Conservation (phyloP, 2,888 invertebrate species). For the Caradrina clavipalpis region DNA sequence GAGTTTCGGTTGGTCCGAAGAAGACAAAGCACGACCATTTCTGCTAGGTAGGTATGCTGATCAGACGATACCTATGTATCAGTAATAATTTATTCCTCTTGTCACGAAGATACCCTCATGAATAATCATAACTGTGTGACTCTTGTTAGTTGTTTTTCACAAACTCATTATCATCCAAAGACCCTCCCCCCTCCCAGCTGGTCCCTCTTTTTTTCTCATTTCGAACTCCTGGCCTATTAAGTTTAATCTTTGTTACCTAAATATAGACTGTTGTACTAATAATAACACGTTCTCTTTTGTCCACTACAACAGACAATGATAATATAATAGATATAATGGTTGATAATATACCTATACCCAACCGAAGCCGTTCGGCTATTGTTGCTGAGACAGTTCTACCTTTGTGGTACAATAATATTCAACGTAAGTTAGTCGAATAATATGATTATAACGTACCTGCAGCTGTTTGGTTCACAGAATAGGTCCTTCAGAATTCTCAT, state of each 20-base stretch:
- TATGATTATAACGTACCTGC: not conserved
- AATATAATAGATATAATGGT: conserved; percentile 31
- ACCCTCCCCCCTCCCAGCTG: too few relatives aligned
- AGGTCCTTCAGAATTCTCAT: not conserved
- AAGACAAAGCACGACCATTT: not conserved
- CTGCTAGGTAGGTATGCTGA: not conserved
- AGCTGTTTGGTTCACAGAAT: not conserved
- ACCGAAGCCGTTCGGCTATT: conserved; percentile 26
- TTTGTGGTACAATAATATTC: conserved; percentile 8
- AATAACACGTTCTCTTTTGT: conserved; percentile 16
- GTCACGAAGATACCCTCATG: not conserved
- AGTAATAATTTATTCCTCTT: not conserved
- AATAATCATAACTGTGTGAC: not conserved
- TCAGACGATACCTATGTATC: not conserved
- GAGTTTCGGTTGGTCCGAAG: too few relatives aligned
- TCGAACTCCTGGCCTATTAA: not conserved
- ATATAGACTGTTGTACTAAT: conserved; percentile 26
- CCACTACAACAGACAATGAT: conserved; percentile 27
- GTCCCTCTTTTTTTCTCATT: not conserved
- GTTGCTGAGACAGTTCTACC: conserved; percentile 25
- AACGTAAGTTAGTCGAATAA: not conserved
- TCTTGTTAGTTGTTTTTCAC: not conserved
- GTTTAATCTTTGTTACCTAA: not conserved
- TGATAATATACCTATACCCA: conserved; percentile 16
- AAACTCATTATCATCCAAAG: not conserved